Conservation (phyloP, 2,888 invertebrate genomes). For the Pseudococcus longispinus region DNA sequence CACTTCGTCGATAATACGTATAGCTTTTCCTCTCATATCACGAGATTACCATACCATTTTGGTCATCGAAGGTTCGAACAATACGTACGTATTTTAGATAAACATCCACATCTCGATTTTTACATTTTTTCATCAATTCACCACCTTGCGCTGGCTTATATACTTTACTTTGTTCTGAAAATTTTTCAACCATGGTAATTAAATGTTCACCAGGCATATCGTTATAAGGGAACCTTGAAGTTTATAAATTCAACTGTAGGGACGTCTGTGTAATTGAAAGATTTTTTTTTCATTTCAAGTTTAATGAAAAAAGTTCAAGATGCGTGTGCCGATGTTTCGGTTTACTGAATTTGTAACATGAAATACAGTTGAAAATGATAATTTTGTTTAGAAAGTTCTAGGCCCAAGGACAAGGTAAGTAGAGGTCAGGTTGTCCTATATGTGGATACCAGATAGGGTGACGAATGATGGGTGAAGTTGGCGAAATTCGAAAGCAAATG, state of each 20-base stretch:
- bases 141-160: background rate
- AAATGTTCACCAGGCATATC: slow-evolving; percentile 31
- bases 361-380: background rate
- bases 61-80: slow-evolving; percentile 2
- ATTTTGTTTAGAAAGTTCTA: background rate
- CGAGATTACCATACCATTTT: background rate
- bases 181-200: slow-evolving; percentile 28
- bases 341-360: slow-evolving; percentile 8
- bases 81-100: background rate
- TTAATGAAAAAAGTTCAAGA: slow-evolving; percentile 31
- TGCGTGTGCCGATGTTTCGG: background rate
- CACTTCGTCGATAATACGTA: background rate
- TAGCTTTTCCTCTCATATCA: background rate
- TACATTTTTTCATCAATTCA: background rate
- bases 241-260: background rate
- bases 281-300: slow-evolving; percentile 26
- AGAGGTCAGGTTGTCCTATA: background rate
- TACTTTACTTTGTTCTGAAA: background rate
- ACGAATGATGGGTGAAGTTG: too few species aligned
- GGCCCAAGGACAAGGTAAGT: background rate
- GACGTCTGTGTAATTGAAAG: slow-evolving; percentile 2
- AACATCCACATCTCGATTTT: too few species aligned
- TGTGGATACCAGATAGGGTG: background rate
- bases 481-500: too few species aligned
- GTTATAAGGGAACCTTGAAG: slow-evolving; percentile 3